Base-by-base conservation (phyloP, 2,113 vertebrate species). In the Salvelinus fontinalis region DNA sequence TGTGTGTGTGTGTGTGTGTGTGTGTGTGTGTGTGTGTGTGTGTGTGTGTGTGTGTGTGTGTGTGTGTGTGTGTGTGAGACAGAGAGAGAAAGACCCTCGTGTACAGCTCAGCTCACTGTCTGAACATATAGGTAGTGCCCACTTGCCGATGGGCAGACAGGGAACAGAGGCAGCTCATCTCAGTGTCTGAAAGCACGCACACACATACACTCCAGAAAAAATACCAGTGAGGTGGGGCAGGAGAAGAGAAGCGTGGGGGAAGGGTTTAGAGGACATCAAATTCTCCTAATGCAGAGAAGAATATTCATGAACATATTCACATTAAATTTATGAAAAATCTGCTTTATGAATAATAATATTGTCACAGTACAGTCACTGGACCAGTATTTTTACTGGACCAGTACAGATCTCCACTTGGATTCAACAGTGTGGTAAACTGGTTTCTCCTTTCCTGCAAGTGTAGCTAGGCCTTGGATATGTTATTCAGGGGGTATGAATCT, bases 381-480 rank as follows among this genome's bases (percentile, higher is more conserved):
- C 34, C 34, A 34, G 34, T 8, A 34, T 34, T 29, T 3, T 29
- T 4, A 29, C 27, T 29, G 13, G 64, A 13, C 24, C 12, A 13
- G 9, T 66, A 27, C 24, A 34, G 6, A 34, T 34, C 16, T 12
- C 12, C 31, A 29, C 51, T 54, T 5, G 51, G 14, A 54, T 18
- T 54, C 39, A 65, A 44, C 39, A 44, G 51, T 18, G 51, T 54
- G 16, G 13, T 54, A 18, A 54, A 54, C 51, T 54, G 51, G 4
- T 54, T 54, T 54, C 51, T 54, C 16, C n/a, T 9, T 16, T 67
- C 51, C 78, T 80, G 85, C 69, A 81, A 82, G 79, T 82, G 49
- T 70, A 79, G 24, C 73, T 5, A 3, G 39, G 34, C 75, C 27
- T 44, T 13, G 66, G 44, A 75, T 76, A 6, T 9, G 11, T 22